Evolutionary conservation across 2,888 invertebrate genomes (phyloP).

Genomic region (Acanthopleura granulata): DNA sequence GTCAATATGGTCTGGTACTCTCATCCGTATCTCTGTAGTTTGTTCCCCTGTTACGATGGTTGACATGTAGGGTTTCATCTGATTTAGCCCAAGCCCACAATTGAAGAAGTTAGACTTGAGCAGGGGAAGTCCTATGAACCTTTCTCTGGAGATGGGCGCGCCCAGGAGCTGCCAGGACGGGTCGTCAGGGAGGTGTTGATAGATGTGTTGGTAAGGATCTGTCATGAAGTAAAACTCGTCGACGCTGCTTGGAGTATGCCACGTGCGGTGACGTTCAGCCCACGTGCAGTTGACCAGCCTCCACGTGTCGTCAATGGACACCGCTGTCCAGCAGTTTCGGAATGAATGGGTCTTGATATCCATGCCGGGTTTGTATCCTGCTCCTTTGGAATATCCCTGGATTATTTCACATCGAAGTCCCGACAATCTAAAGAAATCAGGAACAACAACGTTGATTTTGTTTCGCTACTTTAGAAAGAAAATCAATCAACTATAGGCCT

Average conservation of each 20-base stretch:
- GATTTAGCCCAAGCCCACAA: slow-evolving; percentile 44
- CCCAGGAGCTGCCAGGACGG: slow-evolving; percentile 71
- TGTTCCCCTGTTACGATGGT: slow-evolving; percentile 30
- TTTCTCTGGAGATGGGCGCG: slow-evolving; percentile 68
- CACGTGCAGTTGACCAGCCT: slow-evolving; percentile 98
- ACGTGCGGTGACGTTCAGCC: slow-evolving; percentile 84
- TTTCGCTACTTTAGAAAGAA: slow-evolving; percentile 54
- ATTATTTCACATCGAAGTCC: slow-evolving; percentile 98
- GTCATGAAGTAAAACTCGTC: slow-evolving; percentile 70
- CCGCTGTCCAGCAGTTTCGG: slow-evolving; percentile 98
- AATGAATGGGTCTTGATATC: slow-evolving; percentile 73
- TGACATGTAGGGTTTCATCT: slow-evolving; percentile 23
- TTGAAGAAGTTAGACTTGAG: slow-evolving; percentile 71
- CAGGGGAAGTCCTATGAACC: slow-evolving; percentile 71
- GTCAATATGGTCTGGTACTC: slow-evolving; percentile 8
- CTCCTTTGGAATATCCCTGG: slow-evolving; percentile 97
- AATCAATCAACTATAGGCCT: too few relatives aligned
- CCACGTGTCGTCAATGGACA: slow-evolving; percentile 98
- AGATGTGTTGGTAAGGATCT: slow-evolving; percentile 68
- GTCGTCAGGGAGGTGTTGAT: slow-evolving; percentile 67
- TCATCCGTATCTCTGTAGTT: slow-evolving; percentile 34
- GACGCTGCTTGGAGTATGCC: slow-evolving; percentile 44
- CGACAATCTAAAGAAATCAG: slow-evolving; percentile 81
- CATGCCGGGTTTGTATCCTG: slow-evolving; percentile 93
- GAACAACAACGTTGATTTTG: not conserved